A percentile compares a stretch with the other conserved stretches of the same genome.
These are phyloP conservation scores for Neostethus bicornis DNA, from an alignment of 2,797 vertebrate species.

Conservation along the genomic window DNA sequence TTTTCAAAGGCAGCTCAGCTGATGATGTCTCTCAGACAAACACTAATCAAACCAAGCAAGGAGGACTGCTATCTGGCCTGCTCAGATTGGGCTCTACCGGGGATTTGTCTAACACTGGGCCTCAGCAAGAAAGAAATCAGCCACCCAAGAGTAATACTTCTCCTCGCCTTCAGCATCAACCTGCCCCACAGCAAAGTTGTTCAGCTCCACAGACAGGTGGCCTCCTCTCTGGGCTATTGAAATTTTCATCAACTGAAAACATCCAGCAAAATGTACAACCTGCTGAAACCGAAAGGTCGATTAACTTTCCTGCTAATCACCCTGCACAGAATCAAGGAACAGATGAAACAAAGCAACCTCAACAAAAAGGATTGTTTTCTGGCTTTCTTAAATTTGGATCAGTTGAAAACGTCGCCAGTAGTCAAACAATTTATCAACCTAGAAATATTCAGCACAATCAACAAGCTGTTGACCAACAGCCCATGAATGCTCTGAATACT, in stretches of 20 bases:
- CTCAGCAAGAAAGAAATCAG: conserved; percentile 54
- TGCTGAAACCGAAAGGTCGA: conserved; percentile 41
- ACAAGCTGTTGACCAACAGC: conserved; percentile 32
- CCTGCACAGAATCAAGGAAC: conserved; percentile 39
- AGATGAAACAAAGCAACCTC: conserved; percentile 40
- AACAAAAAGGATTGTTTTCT: conserved; percentile 68
- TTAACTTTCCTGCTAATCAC: conserved; percentile 13
- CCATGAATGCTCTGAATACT: conserved; percentile 36
- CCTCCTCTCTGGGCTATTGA: conserved; percentile 77
- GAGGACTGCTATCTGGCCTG: conserved; percentile 78
- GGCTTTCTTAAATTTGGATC: conserved; percentile 72
- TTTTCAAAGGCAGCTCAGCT: conserved; percentile 69
- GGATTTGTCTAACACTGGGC: conserved; percentile 58
- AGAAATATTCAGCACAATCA: conserved; percentile 30
- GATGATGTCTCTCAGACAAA: conserved; percentile 48
- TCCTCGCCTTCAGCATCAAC: conserved; percentile 33
- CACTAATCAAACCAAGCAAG: conserved; percentile 69
- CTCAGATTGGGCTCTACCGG: conserved; percentile 75
- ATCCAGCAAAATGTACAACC: conserved; percentile 49
- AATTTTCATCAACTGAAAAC: conserved; percentile 82
- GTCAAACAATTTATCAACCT: conserved; percentile 52
- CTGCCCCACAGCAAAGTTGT: conserved; percentile 53
- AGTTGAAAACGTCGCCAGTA: conserved; percentile 59
- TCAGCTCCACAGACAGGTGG: conserved; percentile 52
- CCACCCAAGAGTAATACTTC: conserved; percentile 46